Evolutionary conservation across 2,888 invertebrate species (phyloP), one percentile per base, ranked within the genome.

Genomic region (Phymatocera aterrima): DNA sequence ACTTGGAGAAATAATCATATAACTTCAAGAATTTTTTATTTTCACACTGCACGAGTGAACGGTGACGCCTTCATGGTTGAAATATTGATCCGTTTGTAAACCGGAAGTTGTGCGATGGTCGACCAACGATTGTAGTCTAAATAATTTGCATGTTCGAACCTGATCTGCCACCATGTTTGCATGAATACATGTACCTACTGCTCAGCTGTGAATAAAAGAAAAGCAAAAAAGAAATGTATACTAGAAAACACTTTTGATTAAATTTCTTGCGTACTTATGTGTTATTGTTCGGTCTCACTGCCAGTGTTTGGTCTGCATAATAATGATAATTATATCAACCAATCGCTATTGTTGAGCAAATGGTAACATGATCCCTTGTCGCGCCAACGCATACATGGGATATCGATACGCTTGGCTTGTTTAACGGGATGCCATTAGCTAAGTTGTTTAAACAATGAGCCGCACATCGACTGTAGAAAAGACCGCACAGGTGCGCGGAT

Each of bases 221-320:
- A 12, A 28, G 8, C 8, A 28, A 28, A 24, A 8, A 28, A 60
- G 15, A 60, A 15, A 31, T 34, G 34, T 18, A 51, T 15, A 12
- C 3, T 4, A 15, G n/a, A 8, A 1, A 72, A 72, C 34, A 31
- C n/a, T 51, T 72, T 72, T 72, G 18, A 72, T 72, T 34, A 31
- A 15, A 72, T 51, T 43, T 68, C 43, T 24, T 46, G 15, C 48
- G 51, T 48, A 12, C 28, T 43, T 37, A n/a, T 2, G 3, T 64
- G 31, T 72, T 72, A 72, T 72, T 72, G 72, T 72, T 72, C 51
- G 24, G 72, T 72, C 72, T 72, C 43, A 72, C 51, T 24, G 51
- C 34, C n/a, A 5, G 6, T 51, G 48, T 34, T 72, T 15, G 28
- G 34, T 18, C 21, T 34, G 72, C 24, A 60, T 75, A 54, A 60